Conservation (phyloP, 2,797 vertebrate species). For the Atherinosoma microstoma region DNA sequence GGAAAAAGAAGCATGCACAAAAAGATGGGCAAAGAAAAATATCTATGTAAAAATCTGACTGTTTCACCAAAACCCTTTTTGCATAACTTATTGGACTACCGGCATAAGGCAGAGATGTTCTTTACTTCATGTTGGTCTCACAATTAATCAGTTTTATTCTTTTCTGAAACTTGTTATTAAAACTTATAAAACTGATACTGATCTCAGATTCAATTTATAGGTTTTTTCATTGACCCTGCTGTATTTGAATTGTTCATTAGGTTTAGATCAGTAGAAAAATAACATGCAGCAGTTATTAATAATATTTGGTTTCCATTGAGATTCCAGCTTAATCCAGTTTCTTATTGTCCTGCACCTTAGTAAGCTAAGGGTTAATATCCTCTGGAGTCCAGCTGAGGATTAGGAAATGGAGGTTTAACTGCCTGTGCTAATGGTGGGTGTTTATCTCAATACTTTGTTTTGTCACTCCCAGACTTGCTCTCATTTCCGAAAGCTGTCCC, state of each 20-base stretch:
- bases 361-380: conserved; percentile 81
- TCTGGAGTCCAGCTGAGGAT: conserved; percentile 85
- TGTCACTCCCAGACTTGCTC: conserved; percentile 86
- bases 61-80: background rate
- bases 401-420: conserved; percentile 88
- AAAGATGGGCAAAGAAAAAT: no score
- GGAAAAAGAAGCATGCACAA: no score
- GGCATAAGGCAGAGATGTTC: background rate
- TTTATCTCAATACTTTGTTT: conserved; percentile 90
- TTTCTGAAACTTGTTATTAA: background rate
- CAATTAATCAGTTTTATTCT: background rate
- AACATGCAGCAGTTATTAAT: conserved; percentile 4
- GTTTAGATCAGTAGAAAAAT: background rate
- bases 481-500: conserved; percentile 89
- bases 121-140: background rate
- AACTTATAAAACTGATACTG: background rate
- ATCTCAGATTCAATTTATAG: background rate
- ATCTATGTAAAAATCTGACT: no score
- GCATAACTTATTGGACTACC: background rate
- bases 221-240: background rate
- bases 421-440: conserved; percentile 87
- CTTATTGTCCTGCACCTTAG: conserved; percentile 72
- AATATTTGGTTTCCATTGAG: conserved; percentile 8
- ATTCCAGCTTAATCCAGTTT: conserved; percentile 42
- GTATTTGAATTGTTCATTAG: background rate